Conservation (phyloP, 2,888 invertebrate genomes). For the Trichogramma dendrolimi region DNA sequence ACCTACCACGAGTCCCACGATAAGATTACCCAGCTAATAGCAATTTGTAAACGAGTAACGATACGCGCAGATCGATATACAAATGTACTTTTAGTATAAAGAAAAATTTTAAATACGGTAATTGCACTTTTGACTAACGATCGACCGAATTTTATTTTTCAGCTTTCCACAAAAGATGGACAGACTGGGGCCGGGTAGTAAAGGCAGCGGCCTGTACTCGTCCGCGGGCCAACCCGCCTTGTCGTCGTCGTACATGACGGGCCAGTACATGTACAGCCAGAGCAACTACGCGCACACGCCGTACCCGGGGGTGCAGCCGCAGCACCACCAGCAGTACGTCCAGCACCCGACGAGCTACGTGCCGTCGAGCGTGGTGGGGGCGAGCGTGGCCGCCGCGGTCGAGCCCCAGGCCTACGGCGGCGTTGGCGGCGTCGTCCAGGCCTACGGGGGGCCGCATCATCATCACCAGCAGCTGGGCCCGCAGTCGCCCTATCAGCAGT, state of each 20-base stretch:
- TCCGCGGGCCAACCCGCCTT: conserved; percentile 40
- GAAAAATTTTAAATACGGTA: no score
- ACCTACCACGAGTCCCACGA: no score
- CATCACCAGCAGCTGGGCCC: conserved; percentile 22
- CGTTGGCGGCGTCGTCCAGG: conserved; percentile 43
- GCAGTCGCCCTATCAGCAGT: conserved; percentile 48
- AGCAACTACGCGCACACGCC: conserved; percentile 43
- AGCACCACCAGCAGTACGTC: conserved; percentile 40
- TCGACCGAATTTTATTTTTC: conserved; percentile 23
- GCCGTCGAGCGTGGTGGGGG: no score
- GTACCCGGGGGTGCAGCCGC: conserved; percentile 27
- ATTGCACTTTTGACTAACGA: no score
- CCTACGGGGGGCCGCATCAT: conserved; percentile 39
- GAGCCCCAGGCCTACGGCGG: conserved; percentile 48
- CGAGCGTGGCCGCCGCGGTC: conserved; percentile 33
- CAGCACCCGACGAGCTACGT: conserved; percentile 27
- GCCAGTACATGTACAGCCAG: conserved; percentile 49
- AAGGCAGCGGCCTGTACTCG: conserved; percentile 44
- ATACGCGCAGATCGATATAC: no score
- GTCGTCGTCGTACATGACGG: conserved; percentile 49
- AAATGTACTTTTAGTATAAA: no score
- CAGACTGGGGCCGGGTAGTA: conserved; percentile 39
- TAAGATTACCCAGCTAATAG: no score
- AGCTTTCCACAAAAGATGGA: conserved; percentile 51
- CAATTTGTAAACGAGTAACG: no score